Evolutionary conservation across 2,113 vertebrate genomes (phyloP).

Genomic region (Spilogale gracilis): DNA sequence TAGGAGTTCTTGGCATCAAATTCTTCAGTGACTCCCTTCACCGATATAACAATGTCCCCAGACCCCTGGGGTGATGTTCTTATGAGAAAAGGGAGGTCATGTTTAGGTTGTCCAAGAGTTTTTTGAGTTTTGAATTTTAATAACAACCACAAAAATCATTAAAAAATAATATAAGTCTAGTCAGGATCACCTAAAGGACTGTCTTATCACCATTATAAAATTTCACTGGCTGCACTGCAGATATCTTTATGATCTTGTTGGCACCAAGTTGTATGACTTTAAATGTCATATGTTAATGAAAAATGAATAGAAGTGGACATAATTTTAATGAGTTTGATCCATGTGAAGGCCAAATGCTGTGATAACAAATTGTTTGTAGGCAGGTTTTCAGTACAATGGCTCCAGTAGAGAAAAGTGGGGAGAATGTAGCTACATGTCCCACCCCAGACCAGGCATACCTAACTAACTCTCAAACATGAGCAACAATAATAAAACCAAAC

Average conservation of each 20-base stretch:
- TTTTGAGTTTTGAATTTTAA: slow-evolving; percentile 11
- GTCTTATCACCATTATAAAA: not conserved
- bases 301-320: slow-evolving; percentile 22
- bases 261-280: not conserved
- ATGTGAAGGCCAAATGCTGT: not conserved
- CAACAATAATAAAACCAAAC: not conserved
- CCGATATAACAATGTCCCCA: not conserved
- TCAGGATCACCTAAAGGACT: not conserved
- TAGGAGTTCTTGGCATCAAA: not conserved
- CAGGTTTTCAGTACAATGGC: not conserved
- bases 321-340: slow-evolving; percentile 22
- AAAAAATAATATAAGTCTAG: slow-evolving; percentile 9
- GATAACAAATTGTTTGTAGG: not conserved
- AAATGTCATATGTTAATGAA: not conserved
- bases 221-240: not conserved
- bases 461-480: not conserved
- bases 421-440: not conserved
- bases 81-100: not conserved
- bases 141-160: not conserved
- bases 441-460: not conserved
- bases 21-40: not conserved
- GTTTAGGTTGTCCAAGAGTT: not conserved
- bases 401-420: not conserved
- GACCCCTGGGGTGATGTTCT: not conserved
- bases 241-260: slow-evolving; percentile 25